Conservation (phyloP, 2,888 invertebrate genomes). For the Bedellia somnulentella region DNA sequence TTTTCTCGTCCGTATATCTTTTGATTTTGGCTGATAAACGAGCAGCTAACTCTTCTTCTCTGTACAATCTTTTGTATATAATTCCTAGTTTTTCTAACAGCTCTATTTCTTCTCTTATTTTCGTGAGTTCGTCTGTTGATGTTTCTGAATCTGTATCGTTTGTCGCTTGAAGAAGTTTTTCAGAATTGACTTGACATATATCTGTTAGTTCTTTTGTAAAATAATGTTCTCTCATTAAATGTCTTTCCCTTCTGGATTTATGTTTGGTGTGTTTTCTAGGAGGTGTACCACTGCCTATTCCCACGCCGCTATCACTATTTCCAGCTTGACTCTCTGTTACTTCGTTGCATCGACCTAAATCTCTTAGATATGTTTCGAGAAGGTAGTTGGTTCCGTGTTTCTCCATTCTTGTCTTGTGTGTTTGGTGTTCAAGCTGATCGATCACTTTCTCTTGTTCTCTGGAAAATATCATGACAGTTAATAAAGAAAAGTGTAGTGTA, state of each 20-base stretch:
- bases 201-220: slow-evolving; percentile 56
- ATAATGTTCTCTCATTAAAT: slow-evolving; percentile 56
- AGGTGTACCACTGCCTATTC: slow-evolving; percentile 67
- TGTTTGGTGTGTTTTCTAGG: slow-evolving; percentile 55
- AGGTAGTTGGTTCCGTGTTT: slow-evolving; percentile 80
- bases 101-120: slow-evolving; percentile 68
- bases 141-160: slow-evolving; percentile 52
- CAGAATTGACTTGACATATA: slow-evolving; percentile 54
- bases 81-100: slow-evolving; percentile 72
- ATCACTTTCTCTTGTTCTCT: slow-evolving; percentile 79
- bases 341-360: slow-evolving; percentile 41
- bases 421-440: slow-evolving; percentile 75
- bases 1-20: slow-evolving; percentile 57
- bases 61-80: slow-evolving; percentile 71
- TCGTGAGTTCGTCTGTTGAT: slow-evolving; percentile 54
- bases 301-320: slow-evolving; percentile 72
- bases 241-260: slow-evolving; percentile 55
- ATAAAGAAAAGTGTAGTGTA: too few species aligned
- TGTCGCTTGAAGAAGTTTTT: slow-evolving; percentile 40
- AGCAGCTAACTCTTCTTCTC: slow-evolving; percentile 73
- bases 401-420: slow-evolving; percentile 71
- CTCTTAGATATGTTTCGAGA: slow-evolving; percentile 71
- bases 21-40: slow-evolving; percentile 67
- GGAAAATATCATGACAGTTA: slow-evolving; percentile 14
- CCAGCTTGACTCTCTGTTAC: slow-evolving; percentile 61